phyloP scores from a whole-genome alignment of 2,888 invertebrate genomes.

The Tetragonisca angustula region DNA sequence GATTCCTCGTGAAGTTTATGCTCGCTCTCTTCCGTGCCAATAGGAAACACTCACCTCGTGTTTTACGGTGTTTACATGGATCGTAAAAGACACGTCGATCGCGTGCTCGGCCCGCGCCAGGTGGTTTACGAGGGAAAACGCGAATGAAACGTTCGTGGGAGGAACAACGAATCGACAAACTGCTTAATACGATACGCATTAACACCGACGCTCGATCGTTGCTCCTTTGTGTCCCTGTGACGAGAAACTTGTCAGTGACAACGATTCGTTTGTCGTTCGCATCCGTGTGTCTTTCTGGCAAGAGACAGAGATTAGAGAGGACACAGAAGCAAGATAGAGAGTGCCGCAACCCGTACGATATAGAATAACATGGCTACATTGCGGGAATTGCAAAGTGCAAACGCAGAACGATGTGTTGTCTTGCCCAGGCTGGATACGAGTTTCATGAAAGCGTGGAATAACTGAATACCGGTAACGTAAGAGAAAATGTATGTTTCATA shows the following conservation, averaged over 20 bases:
- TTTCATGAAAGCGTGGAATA: not conserved
- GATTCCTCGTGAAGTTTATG: constrained; percentile 27
- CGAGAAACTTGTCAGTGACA: not conserved
- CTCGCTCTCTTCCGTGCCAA: not conserved
- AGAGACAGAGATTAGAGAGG: not conserved
- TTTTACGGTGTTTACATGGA: constrained; percentile 32
- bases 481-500: not conserved
- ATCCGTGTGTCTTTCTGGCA: not conserved
- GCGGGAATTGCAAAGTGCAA: not conserved
- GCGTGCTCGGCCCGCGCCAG: not conserved
- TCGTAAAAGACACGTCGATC: constrained; percentile 29
- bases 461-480: not conserved
- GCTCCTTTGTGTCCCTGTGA: constrained; percentile 3
- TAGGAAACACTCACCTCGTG: not conserved
- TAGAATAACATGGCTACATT: not conserved
- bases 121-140: constrained; percentile 13
- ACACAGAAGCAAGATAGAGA: not conserved
- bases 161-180: not conserved
- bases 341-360: not conserved
- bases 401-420: not conserved
- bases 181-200: constrained; percentile 24
- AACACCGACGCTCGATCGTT: constrained; percentile 19
- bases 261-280: not conserved
- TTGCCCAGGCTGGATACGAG: not conserved
- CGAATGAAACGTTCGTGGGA: not conserved